A percentile compares a stretch with the other conserved stretches of the same genome.
phyloP scores from a whole-genome alignment of 1,140 invertebrate species.

The Globodera ellingtonae region DNA sequence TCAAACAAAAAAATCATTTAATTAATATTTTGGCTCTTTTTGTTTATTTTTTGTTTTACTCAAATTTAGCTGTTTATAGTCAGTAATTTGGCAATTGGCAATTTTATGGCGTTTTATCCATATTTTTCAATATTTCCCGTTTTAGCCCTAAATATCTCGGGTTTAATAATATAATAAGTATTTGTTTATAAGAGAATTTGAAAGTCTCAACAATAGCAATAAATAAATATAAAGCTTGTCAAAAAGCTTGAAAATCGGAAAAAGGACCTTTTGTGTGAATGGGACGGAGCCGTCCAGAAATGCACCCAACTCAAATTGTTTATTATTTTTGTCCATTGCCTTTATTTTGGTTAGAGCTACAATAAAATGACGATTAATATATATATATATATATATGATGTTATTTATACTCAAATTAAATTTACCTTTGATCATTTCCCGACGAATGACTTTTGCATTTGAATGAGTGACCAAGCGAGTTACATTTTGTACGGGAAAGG shows the following conservation, averaged over 20 bases:
- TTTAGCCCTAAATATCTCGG: no score
- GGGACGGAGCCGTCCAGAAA: not conserved
- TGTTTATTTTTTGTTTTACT: no score
- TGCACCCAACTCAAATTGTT: not conserved
- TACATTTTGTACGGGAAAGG: not conserved
- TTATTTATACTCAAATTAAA: not conserved
- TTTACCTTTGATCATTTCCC: not conserved
- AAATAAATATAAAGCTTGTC: no score
- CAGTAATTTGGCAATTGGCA: no score
- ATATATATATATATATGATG: not conserved
- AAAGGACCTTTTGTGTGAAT: not conserved
- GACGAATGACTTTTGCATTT: not conserved
- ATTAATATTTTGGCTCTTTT: no score
- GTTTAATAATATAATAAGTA: no score
- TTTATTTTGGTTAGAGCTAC: not conserved
- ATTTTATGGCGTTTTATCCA: no score
- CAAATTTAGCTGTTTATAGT: no score
- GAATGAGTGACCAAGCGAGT: not conserved
- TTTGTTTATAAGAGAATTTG: not conserved
- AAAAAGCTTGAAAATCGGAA: no score
- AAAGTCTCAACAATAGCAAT: no score
- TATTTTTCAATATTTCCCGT: no score
- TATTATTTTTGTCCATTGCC: not conserved
- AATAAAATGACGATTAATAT: not conserved
- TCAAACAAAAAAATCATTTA: no score